These are phyloP conservation scores for Rhyacophila evoluta DNA, from an alignment of 2,888 invertebrate species.

Conservation along the genomic window DNA sequence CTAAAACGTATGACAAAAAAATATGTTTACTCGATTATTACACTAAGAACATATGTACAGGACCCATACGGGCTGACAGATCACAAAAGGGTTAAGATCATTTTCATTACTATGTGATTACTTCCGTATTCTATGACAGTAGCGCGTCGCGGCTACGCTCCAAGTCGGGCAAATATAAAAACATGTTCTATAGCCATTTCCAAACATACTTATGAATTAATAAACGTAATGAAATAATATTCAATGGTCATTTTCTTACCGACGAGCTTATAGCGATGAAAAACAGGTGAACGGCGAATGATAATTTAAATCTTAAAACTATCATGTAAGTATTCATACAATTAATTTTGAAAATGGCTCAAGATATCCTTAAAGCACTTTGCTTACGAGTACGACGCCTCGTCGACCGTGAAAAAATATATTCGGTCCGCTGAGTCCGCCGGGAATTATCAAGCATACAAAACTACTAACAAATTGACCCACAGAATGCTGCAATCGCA, in stretches of 20 bases:
- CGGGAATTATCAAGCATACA: constrained; percentile 61
- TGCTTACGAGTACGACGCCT: constrained; percentile 45
- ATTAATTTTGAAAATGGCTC: constrained; percentile 54
- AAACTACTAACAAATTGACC: constrained; percentile 71
- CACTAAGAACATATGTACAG: constrained; percentile 55
- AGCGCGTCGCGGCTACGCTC: neutral
- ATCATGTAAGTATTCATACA: constrained; percentile 47
- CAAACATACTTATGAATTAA: constrained; percentile 53
- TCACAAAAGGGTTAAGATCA: constrained; percentile 51
- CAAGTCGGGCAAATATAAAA: constrained; percentile 6
- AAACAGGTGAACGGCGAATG: constrained; percentile 51
- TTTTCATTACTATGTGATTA: constrained; percentile 46
- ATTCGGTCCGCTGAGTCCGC: constrained; percentile 61
- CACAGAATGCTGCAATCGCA: constrained; percentile 68
- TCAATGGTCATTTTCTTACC: constrained; percentile 50
- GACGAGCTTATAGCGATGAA: constrained; percentile 51
- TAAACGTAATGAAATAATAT: constrained; percentile 52
- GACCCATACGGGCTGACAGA: constrained; percentile 52
- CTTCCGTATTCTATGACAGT: constrained; percentile 25
- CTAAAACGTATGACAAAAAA: constrained; percentile 54
- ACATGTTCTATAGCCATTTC: constrained; percentile 39
- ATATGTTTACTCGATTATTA: constrained; percentile 54
- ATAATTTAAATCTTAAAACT: constrained; percentile 54
- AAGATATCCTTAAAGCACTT: constrained; percentile 50
- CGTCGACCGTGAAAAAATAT: constrained; percentile 68